phyloP scores from a whole-genome alignment of 1,140 invertebrate genomes.

The Caligus rogercresseyi region DNA sequence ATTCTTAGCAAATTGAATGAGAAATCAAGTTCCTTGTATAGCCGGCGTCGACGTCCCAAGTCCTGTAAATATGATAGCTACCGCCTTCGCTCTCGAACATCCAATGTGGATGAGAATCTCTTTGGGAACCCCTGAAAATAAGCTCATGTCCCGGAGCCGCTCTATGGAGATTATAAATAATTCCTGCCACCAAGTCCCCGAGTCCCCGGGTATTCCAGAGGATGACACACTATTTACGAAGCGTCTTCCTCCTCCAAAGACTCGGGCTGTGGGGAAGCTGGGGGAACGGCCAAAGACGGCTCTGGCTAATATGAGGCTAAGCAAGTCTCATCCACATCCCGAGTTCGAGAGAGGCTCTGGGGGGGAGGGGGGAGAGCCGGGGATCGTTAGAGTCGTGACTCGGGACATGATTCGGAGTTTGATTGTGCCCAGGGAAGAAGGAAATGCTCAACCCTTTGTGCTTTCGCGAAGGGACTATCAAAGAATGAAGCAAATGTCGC shows the following conservation, averaged over 20 bases:
- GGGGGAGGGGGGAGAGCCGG: not conserved
- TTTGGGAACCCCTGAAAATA: conserved; percentile 2
- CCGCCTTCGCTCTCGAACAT: conserved; percentile 21
- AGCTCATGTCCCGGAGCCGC: not conserved
- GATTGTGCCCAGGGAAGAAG: not conserved
- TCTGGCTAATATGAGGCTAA: not conserved
- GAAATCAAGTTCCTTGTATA: not conserved
- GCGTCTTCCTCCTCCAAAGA: not conserved
- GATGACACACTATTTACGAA: conserved; percentile 6
- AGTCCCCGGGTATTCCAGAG: not conserved
- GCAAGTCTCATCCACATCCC: not conserved
- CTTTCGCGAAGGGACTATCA: not conserved
- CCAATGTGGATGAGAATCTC: conserved; percentile 13
- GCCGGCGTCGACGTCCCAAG: conserved; percentile 9
- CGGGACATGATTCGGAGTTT: not conserved
- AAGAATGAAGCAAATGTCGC: not conserved
- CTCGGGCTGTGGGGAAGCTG: not conserved
- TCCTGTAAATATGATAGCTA: conserved; percentile 4
- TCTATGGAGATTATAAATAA: conserved; percentile 1
- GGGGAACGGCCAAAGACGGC: not conserved
- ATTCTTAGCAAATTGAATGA: conserved; percentile 18
- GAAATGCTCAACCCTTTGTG: not conserved
- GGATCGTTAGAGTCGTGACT: not conserved
- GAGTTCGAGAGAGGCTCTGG: not conserved
- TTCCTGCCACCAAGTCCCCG: not conserved